These are phyloP conservation scores for Enhydra lutris DNA, from an alignment of 2,113 vertebrate species.

Conservation along the genomic window DNA sequence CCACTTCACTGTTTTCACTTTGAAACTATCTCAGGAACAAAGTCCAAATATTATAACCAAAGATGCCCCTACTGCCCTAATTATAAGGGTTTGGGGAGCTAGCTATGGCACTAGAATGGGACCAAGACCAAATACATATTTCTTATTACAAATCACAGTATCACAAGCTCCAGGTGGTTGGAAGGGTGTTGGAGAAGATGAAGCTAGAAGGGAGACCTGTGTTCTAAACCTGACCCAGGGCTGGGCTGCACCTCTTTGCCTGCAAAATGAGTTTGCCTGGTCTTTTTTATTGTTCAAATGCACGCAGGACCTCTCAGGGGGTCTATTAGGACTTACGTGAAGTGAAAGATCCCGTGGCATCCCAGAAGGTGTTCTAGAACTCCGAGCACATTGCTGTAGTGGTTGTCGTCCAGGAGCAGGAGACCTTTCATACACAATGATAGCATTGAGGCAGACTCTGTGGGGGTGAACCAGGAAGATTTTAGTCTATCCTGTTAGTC, in stretches of 20 bases:
- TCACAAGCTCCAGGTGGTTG: neutral
- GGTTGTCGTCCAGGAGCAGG: rapidly evolving
- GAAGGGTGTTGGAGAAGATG: neutral
- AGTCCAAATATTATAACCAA: neutral
- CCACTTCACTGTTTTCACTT: neutral
- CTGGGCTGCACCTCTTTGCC: neutral
- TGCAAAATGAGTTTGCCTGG: neutral
- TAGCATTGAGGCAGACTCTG: neutral
- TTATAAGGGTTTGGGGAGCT: neutral
- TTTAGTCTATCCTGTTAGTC: neutral
- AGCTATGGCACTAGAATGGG: neutral
- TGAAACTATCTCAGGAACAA: neutral
- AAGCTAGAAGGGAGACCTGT: neutral
- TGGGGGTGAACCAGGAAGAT: neutral
- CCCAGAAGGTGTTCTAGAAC: neutral
- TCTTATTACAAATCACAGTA: neutral
- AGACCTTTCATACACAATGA: rapidly evolving
- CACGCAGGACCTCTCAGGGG: neutral
- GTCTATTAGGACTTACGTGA: rapidly evolving
- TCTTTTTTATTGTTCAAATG: neutral
- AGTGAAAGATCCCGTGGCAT: neutral
- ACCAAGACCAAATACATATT: neutral
- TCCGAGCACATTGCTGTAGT: rapidly evolving
- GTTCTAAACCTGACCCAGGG: neutral
- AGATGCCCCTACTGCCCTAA: neutral